Percentiles rank a stretch among this genome's conserved stretches.
Conservation (phyloP, 1,140 invertebrate genomes). For the Meloidogyne chitwoodi region DNA sequence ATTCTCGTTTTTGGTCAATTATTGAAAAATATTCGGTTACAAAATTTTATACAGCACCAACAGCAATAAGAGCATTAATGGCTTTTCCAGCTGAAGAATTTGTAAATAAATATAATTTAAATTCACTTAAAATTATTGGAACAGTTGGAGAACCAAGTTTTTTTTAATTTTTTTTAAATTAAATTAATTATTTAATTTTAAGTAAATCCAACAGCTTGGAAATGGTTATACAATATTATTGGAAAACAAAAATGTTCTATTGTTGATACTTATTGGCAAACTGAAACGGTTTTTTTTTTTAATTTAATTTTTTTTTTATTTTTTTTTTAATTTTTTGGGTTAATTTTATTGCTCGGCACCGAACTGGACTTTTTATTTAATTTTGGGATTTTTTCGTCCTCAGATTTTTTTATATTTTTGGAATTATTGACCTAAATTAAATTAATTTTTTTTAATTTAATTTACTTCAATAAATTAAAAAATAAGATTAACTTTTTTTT, state of each 20-base stretch:
- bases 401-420: no score
- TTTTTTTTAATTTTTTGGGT: slow-evolving; percentile 1
- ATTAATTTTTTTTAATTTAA: no score
- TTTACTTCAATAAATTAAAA: no score
- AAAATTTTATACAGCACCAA: slow-evolving; percentile 97
- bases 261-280: slow-evolving; percentile 98
- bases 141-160: slow-evolving; percentile 75
- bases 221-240: slow-evolving; percentile 87
- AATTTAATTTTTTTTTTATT: neutral
- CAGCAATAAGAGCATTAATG: slow-evolving; percentile 91
- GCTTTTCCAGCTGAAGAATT: slow-evolving; percentile 70
- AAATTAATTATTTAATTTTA: neutral
- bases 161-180: neutral
- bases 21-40: slow-evolving; percentile 79
- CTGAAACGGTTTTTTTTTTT: slow-evolving; percentile 75
- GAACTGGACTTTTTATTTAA: no score
- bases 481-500: no score
- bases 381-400: no score
- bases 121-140: slow-evolving; percentile 75
- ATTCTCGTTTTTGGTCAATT: slow-evolving; percentile 81
- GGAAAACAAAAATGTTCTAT: slow-evolving; percentile 71
- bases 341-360: no score
- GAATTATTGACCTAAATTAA: no score
- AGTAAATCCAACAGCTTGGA: slow-evolving; percentile 97
- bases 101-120: slow-evolving; percentile 68